Base-by-base conservation (phyloP, 2,888 invertebrate genomes). In the Scaptomyza polygonia region DNA sequence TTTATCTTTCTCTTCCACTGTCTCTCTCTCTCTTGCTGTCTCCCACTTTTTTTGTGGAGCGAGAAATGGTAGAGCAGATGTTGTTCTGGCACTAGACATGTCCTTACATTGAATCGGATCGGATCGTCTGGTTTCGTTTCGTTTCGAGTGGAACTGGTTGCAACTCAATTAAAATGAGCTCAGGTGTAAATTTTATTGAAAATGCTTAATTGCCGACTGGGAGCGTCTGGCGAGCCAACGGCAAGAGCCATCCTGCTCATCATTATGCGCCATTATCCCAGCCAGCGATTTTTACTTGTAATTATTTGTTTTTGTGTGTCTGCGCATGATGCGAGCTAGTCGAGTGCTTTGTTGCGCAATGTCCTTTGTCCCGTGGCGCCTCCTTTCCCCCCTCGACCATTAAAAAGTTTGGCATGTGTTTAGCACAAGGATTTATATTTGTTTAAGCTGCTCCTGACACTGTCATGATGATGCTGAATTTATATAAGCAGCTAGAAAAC, bases 151-250 rank as follows among this genome's bases (percentile, higher is more conserved):
- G 66, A 40, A 49, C 67, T 44, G 76, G 63, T 48, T 53, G 77
- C 88, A 84, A 86, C 89, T 88, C 88, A 90, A 91, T 90, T 90
- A 91, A 91, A 89, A 91, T 89, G 90, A 91, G 90, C 91, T 90
- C 90, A 90, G 91, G 90, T 90, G 90, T 91, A 90, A 91, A 91
- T 90, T 85, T 89, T 86, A 91, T 88, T 90, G 90, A 90, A 87
- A 89, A 85, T 87, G 86, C 82, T 89, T 90, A 91, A 91, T 90
- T 81, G 81, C 82, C 79, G 80, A 69, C 82, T 72, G 81, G 65
- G 48, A 72, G 75, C 79, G 85, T 86, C 80, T 80, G 80, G 82
- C 77, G 39, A 62, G 51, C 34, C 21, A 14, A n/a, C 21, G 21
- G 11, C 21, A 42, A 12, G 42, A 48, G 36, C 47, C 73, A 59